Evolutionary conservation across 2,797 vertebrate genomes (phyloP), one percentile per base, ranked within the genome.

Genomic region (Pelodytes ibericus): DNA sequence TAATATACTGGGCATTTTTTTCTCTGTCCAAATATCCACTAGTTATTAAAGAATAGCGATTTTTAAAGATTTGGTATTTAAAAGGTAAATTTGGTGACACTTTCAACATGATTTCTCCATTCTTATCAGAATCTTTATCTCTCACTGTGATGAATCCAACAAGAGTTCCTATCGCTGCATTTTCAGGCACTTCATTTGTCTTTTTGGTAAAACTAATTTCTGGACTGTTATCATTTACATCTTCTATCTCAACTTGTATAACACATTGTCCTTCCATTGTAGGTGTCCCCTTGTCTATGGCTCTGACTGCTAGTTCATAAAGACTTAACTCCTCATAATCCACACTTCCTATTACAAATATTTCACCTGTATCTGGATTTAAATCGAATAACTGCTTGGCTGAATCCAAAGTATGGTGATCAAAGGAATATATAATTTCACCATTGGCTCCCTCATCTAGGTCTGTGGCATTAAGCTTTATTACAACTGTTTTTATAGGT

Each of bases 181-280:
- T 93, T 83, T 99, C 97, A 1, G 82, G 90, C 70, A 99, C 91
- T 0, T 94, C 87, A 71, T 93, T 95, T 77, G 89, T 90, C 47
- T 95, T 82, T 64, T 94, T 95, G 11, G 93, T 93, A 83, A 99
- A 82, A 0, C 94, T 91, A 67, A 98, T 92, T 73, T 96, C 95
- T 0, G 97, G 97, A 5, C 88, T 85, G 11, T 98, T 98, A 86
- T 99, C 97, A 36, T 99, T 57, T 22, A 22, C n/a, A 57, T 57
- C 20, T 57, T 57, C 25, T 6, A 22, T 18, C 9, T 57, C 24
- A 99, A 99, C 90, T 59, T 95, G 94, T 81, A 99, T 90, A 74
- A 95, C 92, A 39, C 97, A 98, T 11, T 95, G 95, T n/a, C 94
- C 95, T 82, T 98, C 94, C 94, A 98, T 93, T 66, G 95, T 94